These are phyloP conservation scores for Gallinago jamesoni DNA, from an alignment of 2,113 vertebrate genomes.

Conservation along the genomic window DNA sequence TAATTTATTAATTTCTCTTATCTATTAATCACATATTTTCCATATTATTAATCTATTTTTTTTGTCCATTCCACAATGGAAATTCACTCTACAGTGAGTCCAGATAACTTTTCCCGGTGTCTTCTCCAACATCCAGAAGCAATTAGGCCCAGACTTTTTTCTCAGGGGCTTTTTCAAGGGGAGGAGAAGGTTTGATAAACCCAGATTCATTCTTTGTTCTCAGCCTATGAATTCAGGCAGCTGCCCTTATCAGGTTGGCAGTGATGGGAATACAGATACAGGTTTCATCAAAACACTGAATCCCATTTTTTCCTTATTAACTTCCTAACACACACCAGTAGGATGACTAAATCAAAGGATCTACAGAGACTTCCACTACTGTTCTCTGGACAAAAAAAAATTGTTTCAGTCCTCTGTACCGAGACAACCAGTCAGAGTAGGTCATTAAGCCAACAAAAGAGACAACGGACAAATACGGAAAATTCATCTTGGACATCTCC, in stretches of 20 bases:
- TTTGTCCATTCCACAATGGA: neutral
- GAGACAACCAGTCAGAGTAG: neutral
- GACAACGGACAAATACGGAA: neutral
- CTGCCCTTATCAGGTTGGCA: fast-evolving
- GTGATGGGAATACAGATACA: neutral
- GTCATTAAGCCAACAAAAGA: neutral
- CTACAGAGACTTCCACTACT: neutral
- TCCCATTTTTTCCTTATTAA: neutral
- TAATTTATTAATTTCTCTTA: neutral
- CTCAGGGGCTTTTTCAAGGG: neutral
- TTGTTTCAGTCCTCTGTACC: neutral
- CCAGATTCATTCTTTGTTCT: neutral
- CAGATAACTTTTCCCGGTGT: neutral
- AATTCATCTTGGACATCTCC: neutral
- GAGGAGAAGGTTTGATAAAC: neutral
- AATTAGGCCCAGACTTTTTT: neutral
- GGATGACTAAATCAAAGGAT: neutral
- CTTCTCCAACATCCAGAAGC: neutral
- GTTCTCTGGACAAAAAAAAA: neutral
- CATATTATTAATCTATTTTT: neutral
- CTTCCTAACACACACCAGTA: neutral
- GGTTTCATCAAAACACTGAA: neutral
- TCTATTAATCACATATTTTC: neutral
- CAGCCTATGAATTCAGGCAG: neutral
- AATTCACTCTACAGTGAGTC: neutral